Percentiles rank a stretch among this genome's conserved stretches.
Conservation (phyloP, 2,113 vertebrate genomes). For the Rostratula benghalensis region DNA sequence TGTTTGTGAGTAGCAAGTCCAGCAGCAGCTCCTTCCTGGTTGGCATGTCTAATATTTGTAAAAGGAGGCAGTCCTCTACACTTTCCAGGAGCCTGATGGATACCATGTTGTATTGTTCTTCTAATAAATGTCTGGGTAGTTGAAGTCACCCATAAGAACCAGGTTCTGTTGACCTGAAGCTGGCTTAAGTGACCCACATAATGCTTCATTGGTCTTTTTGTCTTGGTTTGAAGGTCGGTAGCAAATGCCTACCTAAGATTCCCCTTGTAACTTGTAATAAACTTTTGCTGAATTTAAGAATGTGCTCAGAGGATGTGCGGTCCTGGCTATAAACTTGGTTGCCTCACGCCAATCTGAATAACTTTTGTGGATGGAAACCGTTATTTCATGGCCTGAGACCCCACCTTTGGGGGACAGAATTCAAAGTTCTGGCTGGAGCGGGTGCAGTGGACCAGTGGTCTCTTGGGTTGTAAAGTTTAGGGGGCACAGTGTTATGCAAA, state of each 20-base stretch:
- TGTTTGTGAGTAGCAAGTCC: not conserved
- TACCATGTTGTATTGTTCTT: not conserved
- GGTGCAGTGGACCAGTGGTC: not conserved
- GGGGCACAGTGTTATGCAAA: not conserved
- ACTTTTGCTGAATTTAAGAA: not conserved
- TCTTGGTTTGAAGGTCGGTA: not conserved
- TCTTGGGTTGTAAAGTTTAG: not conserved
- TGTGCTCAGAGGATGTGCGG: not conserved
- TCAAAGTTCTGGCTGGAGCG: not conserved
- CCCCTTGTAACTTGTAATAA: not conserved
- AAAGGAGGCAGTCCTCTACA: not conserved
- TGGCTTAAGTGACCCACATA: not conserved
- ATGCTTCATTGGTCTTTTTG: not conserved
- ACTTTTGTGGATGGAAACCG: not conserved
- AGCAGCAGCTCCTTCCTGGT: not conserved
- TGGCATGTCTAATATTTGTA: not conserved
- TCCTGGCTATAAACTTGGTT: not conserved
- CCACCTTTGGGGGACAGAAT: not conserved
- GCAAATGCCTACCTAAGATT: not conserved
- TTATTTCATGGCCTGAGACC: not conserved
- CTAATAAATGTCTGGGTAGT: not conserved
- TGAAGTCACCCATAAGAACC: not conserved
- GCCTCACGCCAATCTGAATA: not conserved
- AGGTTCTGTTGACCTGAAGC: not conserved
- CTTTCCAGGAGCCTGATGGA: not conserved